Base-by-base conservation (phyloP, 1,140 invertebrate genomes). In the Mycetomoellerius zeteki region DNA sequence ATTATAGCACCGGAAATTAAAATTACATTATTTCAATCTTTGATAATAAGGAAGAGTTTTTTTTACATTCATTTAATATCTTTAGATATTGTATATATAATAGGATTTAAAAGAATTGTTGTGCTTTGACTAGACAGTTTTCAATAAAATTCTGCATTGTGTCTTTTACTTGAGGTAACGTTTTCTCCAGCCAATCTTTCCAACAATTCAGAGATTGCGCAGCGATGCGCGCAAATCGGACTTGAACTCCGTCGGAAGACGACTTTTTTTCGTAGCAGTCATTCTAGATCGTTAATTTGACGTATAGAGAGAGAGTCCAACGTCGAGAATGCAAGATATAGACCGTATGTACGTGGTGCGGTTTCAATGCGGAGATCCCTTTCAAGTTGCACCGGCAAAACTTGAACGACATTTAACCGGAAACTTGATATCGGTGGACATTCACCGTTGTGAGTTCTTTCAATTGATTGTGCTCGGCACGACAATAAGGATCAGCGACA, bases 371-470 rank as follows among this genome's bases (percentile, higher is more conserved):
- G 58, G 30, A 56, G 43, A 62, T 76, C 89, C 73, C 86, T 91
- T 91, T 91, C 86, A 88, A 88, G 84, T 73, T 78, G 73, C 84
- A 91, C 84, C 89, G 89, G 76, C 87, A 75, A 52, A 80, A 86
- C 89, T 82, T 82, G 86, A 86, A 88, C 87, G 89, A 91, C 87
- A 72, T 91, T 90, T 91, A 91, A 88, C 90, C 90, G 90, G 90
- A 88, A 90, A 91, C 87, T 86, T 91, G 90, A 91, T 91, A 91
- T 91, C 90, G 89, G 89, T 91, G 90, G 90, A 91, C 90, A 90
- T 90, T 91, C 90, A 71, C 60, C 78, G 82, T 67, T 43, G 56
- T 43, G 69, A 54, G 80, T 69, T 90, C 89, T 88, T 88, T 91
- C 89, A 90, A 91, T 91, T 85, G 90, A 90, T 90, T 72, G 77